Evolutionary conservation across 2,888 invertebrate species (phyloP), one percentile per base, ranked within the genome.

Genomic region (Orthosia cruda): DNA sequence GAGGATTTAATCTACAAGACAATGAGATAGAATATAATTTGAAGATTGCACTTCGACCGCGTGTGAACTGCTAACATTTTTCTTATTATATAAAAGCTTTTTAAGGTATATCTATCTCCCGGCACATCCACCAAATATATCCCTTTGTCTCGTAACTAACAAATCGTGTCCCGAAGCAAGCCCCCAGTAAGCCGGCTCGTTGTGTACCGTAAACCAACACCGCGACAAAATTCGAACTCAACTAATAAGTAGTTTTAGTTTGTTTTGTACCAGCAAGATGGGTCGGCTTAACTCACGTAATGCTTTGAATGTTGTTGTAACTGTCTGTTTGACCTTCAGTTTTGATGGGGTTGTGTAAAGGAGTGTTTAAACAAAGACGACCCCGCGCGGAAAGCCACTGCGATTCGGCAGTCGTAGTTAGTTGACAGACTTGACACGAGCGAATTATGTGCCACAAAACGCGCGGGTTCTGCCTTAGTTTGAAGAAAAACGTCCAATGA

Each of bases 241-340:
- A 79, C 80, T 80, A 83, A 75, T 83, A 85, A 83, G 84, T 85
- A 83, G 86, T 85, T 83, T 85, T 75, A 67, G 77, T 82, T 85
- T 85, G 57, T 40, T 40, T 40, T 32, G 9, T 9, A 40, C 40
- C 9, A 40, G 40, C 62, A 82, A 77, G 80, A 83, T 83, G 69
- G 68, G 40, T 20, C 2, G 61, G 77, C 72, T 82, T 62, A 62
- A 59, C n/a, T 47, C 16, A 32, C 49, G 58, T 13, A 77, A 61
- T 54, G n/a, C 23, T 62, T 68, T 69, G 50, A 77, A 62, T 63
- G 65, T 67, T 59, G 54, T 26, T 74, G 61, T 64, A 65, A 61
- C 16, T 49, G 67, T 47, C 26, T 15, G 52, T 47, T 16, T 7
- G 32, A 26, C n/a, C 32, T 71, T 32, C 13, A 71, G n/a, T 52